Evolutionary conservation across 2,113 vertebrate species (phyloP).

Genomic region (Pteronura brasiliensis): DNA sequence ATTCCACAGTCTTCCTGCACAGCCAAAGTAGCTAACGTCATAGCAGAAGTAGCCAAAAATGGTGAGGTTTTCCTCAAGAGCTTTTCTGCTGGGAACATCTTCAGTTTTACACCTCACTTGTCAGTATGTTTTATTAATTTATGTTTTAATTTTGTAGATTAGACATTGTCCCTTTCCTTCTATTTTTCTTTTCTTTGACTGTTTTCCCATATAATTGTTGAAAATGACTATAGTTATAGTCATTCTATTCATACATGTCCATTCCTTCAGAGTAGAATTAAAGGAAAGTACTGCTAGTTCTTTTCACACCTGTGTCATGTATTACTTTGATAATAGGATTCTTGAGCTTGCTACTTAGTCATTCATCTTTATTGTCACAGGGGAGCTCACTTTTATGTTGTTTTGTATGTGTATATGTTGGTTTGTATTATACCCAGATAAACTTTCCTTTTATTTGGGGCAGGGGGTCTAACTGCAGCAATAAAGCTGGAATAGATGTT

Average conservation of each 20-base stretch:
- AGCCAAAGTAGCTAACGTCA: constrained; percentile 97
- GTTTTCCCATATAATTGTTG: constrained; percentile 63
- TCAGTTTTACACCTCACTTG: constrained; percentile 86
- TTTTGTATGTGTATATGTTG: background rate
- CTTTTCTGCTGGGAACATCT: constrained; percentile 87
- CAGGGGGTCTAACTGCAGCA: background rate
- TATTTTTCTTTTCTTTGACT: constrained; percentile 63
- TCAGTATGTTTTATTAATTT: constrained; percentile 88
- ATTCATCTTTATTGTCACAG: background rate
- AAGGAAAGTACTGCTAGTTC: background rate
- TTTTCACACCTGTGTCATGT: background rate
- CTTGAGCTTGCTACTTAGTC: background rate
- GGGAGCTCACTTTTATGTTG: background rate
- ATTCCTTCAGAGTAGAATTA: constrained; percentile 22
- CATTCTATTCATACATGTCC: constrained; percentile 2
- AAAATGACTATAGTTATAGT: constrained; percentile 32
- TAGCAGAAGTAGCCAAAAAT: constrained; percentile 99
- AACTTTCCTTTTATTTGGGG: background rate
- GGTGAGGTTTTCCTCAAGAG: constrained; percentile 90
- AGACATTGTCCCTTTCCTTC: constrained; percentile 70
- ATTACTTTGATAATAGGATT: background rate
- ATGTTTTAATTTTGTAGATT: constrained; percentile 85
- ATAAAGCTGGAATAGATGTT: background rate
- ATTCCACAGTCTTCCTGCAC: constrained; percentile 91
- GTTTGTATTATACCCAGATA: background rate